Evolutionary conservation across 2,113 vertebrate species (phyloP).

Genomic region (Poeciliopsis prolifica): DNA sequence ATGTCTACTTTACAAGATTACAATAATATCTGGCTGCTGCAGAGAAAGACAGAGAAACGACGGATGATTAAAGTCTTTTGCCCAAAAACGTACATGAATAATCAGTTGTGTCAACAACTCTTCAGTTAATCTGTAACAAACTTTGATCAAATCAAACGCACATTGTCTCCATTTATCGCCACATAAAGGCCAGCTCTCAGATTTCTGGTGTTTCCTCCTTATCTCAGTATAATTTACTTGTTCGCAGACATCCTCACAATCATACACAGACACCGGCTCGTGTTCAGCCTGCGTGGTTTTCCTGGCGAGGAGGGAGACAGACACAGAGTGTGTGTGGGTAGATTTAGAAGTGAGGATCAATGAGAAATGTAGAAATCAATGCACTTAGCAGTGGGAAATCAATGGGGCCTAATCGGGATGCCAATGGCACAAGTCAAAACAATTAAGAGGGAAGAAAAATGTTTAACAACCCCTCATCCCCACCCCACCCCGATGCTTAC

Average conservation of each 20-base stretch:
- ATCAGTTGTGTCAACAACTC: neutral
- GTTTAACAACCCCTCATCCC: constrained; percentile 84
- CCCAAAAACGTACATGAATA: neutral
- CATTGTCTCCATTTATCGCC: neutral
- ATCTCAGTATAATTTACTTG: constrained; percentile 1
- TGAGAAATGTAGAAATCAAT: constrained; percentile 99
- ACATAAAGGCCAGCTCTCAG: constrained; percentile 30
- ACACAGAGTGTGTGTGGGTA: constrained; percentile 79
- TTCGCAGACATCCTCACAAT: constrained; percentile 5
- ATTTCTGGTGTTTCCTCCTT: constrained; percentile 26
- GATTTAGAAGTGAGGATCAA: constrained; percentile 95
- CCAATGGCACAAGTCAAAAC: constrained; percentile 97
- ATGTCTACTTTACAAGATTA: neutral
- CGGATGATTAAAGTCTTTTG: neutral
- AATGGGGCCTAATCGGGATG: constrained; percentile 96
- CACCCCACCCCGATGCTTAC: constrained; percentile 62
- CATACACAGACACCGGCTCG: constrained; percentile 8
- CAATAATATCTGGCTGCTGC: neutral
- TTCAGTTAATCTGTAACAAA: neutral
- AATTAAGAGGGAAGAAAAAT: constrained; percentile 96
- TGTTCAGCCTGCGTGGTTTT: constrained; percentile 30
- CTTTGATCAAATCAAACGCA: neutral
- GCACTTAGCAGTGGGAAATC: constrained; percentile 95
- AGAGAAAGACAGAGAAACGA: neutral
- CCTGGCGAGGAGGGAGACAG: constrained; percentile 47